Evolutionary conservation across 2,888 invertebrate species (phyloP).

Genomic region (Hypolimnas misippus): DNA sequence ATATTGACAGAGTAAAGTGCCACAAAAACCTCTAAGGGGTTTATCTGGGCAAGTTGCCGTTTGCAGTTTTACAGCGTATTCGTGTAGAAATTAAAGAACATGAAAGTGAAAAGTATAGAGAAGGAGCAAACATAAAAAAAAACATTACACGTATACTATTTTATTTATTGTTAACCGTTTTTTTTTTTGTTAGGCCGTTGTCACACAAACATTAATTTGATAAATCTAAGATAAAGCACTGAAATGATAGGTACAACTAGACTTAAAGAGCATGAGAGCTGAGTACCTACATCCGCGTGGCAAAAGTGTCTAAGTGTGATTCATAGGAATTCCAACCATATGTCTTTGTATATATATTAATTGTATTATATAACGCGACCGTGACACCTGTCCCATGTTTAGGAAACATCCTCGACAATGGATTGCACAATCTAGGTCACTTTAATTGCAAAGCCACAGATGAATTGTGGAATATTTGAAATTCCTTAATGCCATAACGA

Average conservation of each 20-base stretch:
- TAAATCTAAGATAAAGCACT: not conserved
- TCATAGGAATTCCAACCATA: conserved; percentile 20
- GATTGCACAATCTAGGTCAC: conserved; percentile 4
- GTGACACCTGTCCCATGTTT: conserved; percentile 12
- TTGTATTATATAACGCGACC: conserved; percentile 12
- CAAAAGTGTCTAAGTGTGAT: conserved; percentile 21
- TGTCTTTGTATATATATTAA: not conserved
- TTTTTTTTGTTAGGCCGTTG: no score
- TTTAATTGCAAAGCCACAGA: not conserved
- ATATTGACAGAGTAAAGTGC: no score
- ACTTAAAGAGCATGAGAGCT: not conserved
- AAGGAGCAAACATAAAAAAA: no score
- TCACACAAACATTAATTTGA: no score
- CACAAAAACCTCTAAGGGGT: no score
- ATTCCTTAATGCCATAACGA: conserved; percentile 3
- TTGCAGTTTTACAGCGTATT: no score
- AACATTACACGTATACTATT: no score
- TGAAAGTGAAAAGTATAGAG: no score
- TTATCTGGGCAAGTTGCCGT: no score
- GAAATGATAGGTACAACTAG: not conserved
- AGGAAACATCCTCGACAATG: conserved; percentile 20
- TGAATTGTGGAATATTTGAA: conserved; percentile 4
- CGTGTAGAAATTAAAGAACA: no score
- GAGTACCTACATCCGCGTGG: conserved; percentile 12
- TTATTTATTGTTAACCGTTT: no score